These are phyloP conservation scores for Leptopilina syphax DNA, from an alignment of 2,888 invertebrate species.

Conservation along the genomic window DNA sequence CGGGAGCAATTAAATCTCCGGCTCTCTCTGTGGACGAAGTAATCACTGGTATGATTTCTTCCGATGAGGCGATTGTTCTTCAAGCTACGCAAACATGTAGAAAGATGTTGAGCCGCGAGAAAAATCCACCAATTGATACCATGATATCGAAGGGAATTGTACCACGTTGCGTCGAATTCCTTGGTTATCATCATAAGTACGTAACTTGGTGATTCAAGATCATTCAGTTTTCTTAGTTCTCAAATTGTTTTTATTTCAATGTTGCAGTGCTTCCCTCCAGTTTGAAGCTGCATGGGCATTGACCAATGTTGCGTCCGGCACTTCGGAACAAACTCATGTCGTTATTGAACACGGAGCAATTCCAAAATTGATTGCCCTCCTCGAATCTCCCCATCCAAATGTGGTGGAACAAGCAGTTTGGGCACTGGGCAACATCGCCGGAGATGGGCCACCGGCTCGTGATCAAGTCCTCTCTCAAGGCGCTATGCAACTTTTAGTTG, in stretches of 20 bases:
- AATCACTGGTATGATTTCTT: slow-evolving; percentile 83
- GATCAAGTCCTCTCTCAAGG: slow-evolving; percentile 88
- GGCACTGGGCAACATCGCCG: slow-evolving; percentile 99
- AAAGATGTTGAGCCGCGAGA: slow-evolving; percentile 91
- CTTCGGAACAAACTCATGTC: slow-evolving; percentile 91
- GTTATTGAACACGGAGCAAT: slow-evolving; percentile 93
- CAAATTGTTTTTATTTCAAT: too few relatives aligned
- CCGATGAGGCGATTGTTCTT: slow-evolving; percentile 82
- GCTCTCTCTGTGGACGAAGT: slow-evolving; percentile 84
- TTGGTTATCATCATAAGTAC: slow-evolving; percentile 86
- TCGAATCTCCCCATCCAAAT: slow-evolving; percentile 83
- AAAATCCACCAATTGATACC: slow-evolving; percentile 92
- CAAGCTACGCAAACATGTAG: slow-evolving; percentile 89
- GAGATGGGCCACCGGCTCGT: slow-evolving; percentile 88
- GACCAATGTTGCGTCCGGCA: slow-evolving; percentile 98
- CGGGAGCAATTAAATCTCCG: slow-evolving; percentile 75
- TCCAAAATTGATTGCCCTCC: slow-evolving; percentile 86
- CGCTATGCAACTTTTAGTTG: slow-evolving; percentile 85
- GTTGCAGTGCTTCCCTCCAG: slow-evolving; percentile 84
- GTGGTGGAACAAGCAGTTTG: slow-evolving; percentile 96
- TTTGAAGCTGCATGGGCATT: slow-evolving; percentile 99
- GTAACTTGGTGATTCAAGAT: slow-evolving; percentile 52
- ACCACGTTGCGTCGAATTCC: slow-evolving; percentile 87
- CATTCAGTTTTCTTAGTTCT: too few relatives aligned
- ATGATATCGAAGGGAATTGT: slow-evolving; percentile 92